These are phyloP conservation scores for Physocephala rufipes DNA, from an alignment of 2,888 invertebrate species.

Conservation along the genomic window DNA sequence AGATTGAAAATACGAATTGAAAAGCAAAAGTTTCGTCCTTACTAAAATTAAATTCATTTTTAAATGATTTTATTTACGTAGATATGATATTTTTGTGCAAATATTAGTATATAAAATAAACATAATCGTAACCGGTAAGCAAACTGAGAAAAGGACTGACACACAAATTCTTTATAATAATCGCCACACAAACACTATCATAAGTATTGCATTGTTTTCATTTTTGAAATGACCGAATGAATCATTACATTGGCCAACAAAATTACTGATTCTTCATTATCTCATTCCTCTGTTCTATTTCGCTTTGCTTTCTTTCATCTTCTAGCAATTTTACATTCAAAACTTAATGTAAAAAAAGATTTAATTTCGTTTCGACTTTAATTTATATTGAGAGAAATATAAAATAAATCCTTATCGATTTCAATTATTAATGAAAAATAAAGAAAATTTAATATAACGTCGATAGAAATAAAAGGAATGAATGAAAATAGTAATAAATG, in stretches of 20 bases:
- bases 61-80: constrained; percentile 31
- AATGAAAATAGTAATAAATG: too few relatives aligned
- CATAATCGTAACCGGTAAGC: neutral
- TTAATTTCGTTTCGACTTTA: neutral
- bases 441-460: neutral
- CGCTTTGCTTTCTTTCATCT: too few relatives aligned
- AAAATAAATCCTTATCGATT: neutral
- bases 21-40: neutral
- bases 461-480: neutral
- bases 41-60: constrained; percentile 17
- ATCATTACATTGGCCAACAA: neutral
- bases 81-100: constrained; percentile 30
- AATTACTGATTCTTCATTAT: too few relatives aligned
- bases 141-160: neutral
- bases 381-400: neutral
- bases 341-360: constrained; percentile 11
- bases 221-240: neutral
- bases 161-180: neutral
- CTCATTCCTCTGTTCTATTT: too few relatives aligned
- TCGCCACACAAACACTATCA: neutral
- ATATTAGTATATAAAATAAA: neutral
- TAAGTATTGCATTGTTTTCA: constrained; percentile 9
- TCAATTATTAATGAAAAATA: neutral
- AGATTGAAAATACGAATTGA: neutral
- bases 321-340: too few relatives aligned